Evolutionary conservation across 2,888 invertebrate species (phyloP), one percentile per base, ranked within the genome.

Genomic region (Ornithoptera priamus): DNA sequence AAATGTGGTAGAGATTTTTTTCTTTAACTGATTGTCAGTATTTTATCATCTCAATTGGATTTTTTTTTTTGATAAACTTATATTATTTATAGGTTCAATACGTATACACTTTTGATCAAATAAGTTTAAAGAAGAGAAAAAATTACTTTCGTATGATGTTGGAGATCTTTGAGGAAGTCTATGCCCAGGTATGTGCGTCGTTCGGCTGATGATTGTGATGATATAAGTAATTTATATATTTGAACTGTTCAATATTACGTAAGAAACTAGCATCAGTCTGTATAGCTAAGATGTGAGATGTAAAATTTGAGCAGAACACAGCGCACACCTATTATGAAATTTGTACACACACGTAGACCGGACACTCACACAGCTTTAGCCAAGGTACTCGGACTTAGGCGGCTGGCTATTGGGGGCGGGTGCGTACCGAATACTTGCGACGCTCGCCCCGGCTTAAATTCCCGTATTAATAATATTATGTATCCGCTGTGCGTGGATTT

Each of bases 321-420:
- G 79, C 86, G 86, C 83, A 86, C 89, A 90, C 88, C 90, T 91
- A 90, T 89, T 90, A 90, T 90, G 89, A 89, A 88, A 89, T 88
- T 87, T 85, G 85, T 83, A 83, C 87, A 84, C 89, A 89, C 90
- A 87, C 78, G 77, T 74, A 73, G 67, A 64, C 60, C 56, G 76
- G 75, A 71, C 75, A 71, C 81, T 77, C 82, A 79, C 84, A 79
- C 86, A 85, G 79, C 78, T 75, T 71, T 69, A 62, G 72, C 73
- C 76, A 73, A 78, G 77, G 77, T 80, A 82, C 83, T 87, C 88
- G 91, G 90, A 90, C 92, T 87, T 87, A 69, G 83, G 81, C 78
- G 83, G 86, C 82, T 78, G 83, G 86, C 82, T 81, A 83, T 83
- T 76, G 83, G 63, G 80, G 80, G 78, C 70, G 75, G 86, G 84